Evolutionary conservation across 2,797 vertebrate genomes (phyloP).

Genomic region (Xenentodon cancila): DNA sequence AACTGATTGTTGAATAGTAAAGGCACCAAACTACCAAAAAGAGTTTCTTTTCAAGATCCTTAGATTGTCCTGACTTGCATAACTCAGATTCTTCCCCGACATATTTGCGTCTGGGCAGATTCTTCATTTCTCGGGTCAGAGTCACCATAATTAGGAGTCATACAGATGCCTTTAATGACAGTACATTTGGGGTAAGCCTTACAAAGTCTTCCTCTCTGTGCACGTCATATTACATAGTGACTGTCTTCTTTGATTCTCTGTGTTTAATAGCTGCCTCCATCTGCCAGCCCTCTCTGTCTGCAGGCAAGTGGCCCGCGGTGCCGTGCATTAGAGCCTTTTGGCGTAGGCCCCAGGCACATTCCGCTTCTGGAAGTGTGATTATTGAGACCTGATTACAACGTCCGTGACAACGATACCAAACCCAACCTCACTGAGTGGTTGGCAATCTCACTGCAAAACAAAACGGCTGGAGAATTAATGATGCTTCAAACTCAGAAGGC

Average conservation of each 20-base stretch:
- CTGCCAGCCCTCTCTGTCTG: conserved; percentile 77
- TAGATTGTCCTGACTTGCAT: neutral
- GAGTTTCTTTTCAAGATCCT: neutral
- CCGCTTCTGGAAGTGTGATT: conserved; percentile 85
- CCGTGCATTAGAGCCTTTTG: conserved; percentile 82
- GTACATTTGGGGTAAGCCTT: conserved; percentile 36
- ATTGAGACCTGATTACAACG: conserved; percentile 84
- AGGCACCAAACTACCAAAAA: neutral
- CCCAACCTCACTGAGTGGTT: conserved; percentile 69
- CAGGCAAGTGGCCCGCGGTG: conserved; percentile 78
- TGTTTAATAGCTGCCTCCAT: conserved; percentile 80
- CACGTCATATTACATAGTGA: conserved; percentile 62
- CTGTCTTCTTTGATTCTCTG: conserved; percentile 74
- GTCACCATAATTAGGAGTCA: conserved; percentile 23
- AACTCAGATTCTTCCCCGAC: neutral
- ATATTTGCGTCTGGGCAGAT: neutral
- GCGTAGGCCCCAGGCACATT: conserved; percentile 80
- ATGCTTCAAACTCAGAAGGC: conserved; percentile 77
- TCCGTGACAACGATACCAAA: conserved; percentile 80
- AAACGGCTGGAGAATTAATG: conserved; percentile 82
- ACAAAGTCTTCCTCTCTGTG: conserved; percentile 41
- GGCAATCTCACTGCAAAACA: conserved; percentile 73
- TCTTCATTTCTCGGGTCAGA: neutral
- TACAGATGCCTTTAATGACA: conserved; percentile 34
- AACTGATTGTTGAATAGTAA: neutral